These are phyloP conservation scores for Merodon equestris DNA, from an alignment of 2,888 invertebrate genomes.

Conservation along the genomic window DNA sequence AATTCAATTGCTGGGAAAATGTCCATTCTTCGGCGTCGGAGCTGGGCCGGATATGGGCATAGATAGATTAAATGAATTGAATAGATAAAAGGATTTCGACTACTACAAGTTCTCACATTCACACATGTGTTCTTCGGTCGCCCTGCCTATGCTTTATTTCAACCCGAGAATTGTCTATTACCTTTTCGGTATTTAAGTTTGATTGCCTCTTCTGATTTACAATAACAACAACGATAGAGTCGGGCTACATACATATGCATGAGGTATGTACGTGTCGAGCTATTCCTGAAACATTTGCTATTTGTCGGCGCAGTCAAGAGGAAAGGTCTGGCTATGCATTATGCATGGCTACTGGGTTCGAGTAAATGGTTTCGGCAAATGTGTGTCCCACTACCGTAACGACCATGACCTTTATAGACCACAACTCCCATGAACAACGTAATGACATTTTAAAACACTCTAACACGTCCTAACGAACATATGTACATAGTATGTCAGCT, in stretches of 20 bases:
- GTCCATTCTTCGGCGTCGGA: too few species aligned
- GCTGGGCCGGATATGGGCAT: neutral
- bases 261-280: too few species aligned
- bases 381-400: neutral
- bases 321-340: too few species aligned
- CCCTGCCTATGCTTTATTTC: too few species aligned
- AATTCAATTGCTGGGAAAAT: slow-evolving; percentile 23
- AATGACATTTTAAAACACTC: slow-evolving; percentile 59
- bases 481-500: too few species aligned
- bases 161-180: slow-evolving; percentile 4
- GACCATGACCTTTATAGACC: slow-evolving; percentile 52
- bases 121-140: slow-evolving; percentile 23
- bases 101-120: slow-evolving; percentile 29
- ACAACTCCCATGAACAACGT: slow-evolving; percentile 35
- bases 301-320: too few species aligned
- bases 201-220: slow-evolving; percentile 34
- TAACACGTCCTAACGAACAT: slow-evolving; percentile 25
- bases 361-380: neutral
- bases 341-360: too few species aligned
- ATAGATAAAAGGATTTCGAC: slow-evolving; percentile 15
- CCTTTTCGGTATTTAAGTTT: slow-evolving; percentile 42
- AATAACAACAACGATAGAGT: slow-evolving; percentile 12
- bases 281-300: too few species aligned
- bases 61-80: slow-evolving; percentile 32
- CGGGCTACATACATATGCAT: too few species aligned